These are phyloP conservation scores for Megaptera novaeangliae DNA, from an alignment of 2,113 vertebrate species.

Conservation along the genomic window DNA sequence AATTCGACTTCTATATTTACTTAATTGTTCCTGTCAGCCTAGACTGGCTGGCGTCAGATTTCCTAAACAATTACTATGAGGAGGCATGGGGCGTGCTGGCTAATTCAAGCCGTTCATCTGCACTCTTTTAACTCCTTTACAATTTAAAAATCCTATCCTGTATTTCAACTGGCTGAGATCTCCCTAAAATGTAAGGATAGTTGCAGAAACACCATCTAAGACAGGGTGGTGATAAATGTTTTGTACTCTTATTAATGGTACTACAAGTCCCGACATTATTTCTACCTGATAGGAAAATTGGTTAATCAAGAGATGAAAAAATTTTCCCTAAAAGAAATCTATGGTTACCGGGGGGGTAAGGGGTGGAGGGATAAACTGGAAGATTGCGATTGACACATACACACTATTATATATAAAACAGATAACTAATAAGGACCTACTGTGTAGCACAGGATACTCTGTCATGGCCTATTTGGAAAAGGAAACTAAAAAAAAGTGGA, in stretches of 20 bases:
- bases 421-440: no score
- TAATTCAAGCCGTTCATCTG: background rate
- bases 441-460: no score
- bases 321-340: no score
- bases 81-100: background rate
- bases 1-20: background rate
- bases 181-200: rapidly evolving
- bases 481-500: no score
- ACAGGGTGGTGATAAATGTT: rapidly evolving
- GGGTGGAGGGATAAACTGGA: no score
- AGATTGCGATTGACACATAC: rapidly evolving
- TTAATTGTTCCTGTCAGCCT: background rate
- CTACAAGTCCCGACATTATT: rapidly evolving
- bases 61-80: background rate
- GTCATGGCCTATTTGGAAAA: no score
- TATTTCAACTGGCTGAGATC: rapidly evolving
- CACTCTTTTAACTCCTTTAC: background rate
- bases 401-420: no score
- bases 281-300: no score
- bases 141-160: background rate
- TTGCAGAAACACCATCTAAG: rapidly evolving
- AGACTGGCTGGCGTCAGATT: background rate
- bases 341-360: no score
- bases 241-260: rapidly evolving
- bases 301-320: no score